phyloP scores from a whole-genome alignment of 2,888 invertebrate species.

The Plagodis dolabraria region DNA sequence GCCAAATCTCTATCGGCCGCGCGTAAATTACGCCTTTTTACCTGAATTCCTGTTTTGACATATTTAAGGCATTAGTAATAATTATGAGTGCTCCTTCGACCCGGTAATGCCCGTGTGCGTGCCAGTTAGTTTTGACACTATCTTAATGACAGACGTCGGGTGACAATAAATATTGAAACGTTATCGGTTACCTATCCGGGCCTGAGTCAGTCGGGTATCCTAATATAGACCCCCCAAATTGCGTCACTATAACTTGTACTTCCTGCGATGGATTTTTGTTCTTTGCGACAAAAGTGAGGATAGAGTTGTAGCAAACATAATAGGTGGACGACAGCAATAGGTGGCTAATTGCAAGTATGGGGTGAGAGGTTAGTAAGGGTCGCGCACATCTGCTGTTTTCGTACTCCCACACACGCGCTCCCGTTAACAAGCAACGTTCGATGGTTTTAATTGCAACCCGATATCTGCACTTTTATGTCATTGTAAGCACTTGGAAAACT shows the following conservation, averaged over 20 bases:
- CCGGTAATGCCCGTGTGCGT: slow-evolving; percentile 69
- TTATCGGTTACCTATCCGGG: slow-evolving; percentile 76
- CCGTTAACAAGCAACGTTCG: slow-evolving; percentile 69
- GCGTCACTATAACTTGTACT: slow-evolving; percentile 42
- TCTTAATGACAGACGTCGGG: slow-evolving; percentile 83
- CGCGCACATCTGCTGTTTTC: slow-evolving; percentile 77
- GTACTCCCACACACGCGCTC: slow-evolving; percentile 69
- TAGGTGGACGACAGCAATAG: slow-evolving; percentile 54
- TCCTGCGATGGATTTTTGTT: slow-evolving; percentile 34
- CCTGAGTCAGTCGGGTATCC: slow-evolving; percentile 69
- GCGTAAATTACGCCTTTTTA: slow-evolving; percentile 85
- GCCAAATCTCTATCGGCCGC: slow-evolving; percentile 84
- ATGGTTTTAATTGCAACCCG: slow-evolving; percentile 82
- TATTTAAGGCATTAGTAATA: slow-evolving; percentile 85
- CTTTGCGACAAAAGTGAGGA: slow-evolving; percentile 38
- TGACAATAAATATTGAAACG: slow-evolving; percentile 83
- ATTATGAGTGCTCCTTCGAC: slow-evolving; percentile 80
- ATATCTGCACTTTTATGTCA: slow-evolving; percentile 67
- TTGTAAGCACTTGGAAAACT: slow-evolving; percentile 43
- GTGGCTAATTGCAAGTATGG: slow-evolving; percentile 65
- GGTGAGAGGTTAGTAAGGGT: slow-evolving; percentile 73
- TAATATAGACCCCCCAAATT: slow-evolving; percentile 78
- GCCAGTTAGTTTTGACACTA: slow-evolving; percentile 83
- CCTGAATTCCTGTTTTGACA: slow-evolving; percentile 86
- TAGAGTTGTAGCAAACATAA: slow-evolving; percentile 39